Percentiles rank a stretch among this genome's conserved stretches.
Evolutionary conservation across 1,140 invertebrate genomes (phyloP).

Genomic region (Drosophila orosa): DNA sequence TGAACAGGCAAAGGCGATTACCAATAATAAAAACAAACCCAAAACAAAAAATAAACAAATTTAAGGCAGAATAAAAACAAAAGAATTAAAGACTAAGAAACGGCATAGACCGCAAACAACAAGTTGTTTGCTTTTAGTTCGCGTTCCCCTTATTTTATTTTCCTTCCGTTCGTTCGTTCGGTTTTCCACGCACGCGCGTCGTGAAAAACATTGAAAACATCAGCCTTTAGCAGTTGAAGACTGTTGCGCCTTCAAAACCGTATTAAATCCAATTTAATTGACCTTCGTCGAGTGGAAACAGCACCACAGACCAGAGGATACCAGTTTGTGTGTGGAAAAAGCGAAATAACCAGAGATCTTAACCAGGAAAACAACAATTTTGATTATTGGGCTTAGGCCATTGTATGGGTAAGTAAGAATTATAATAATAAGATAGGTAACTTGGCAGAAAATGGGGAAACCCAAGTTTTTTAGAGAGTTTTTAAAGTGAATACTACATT

Average conservation of each 20-base stretch:
- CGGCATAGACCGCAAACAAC: slow-evolving; percentile 32
- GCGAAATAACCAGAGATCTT: slow-evolving; percentile 31
- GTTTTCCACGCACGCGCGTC: slow-evolving; percentile 38
- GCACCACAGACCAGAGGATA: slow-evolving; percentile 8
- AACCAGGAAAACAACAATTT: slow-evolving; percentile 60
- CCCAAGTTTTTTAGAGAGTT: accelerated
- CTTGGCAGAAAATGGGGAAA: neutral
- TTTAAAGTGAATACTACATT: neutral
- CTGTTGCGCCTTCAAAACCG: slow-evolving; percentile 21
- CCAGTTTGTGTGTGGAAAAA: slow-evolving; percentile 37
- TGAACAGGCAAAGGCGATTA: slow-evolving; percentile 77
- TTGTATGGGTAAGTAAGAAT: slow-evolving; percentile 82
- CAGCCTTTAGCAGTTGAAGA: slow-evolving; percentile 45
- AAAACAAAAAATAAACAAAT: slow-evolving; percentile 19
- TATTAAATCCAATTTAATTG: neutral
- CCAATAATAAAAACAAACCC: slow-evolving; percentile 11
- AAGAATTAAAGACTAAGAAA: slow-evolving; percentile 28
- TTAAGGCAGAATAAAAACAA: neutral
- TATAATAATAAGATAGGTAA: neutral
- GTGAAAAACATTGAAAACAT: slow-evolving; percentile 23
- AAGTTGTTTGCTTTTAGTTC: slow-evolving; percentile 78
- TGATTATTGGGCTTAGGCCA: slow-evolving; percentile 83
- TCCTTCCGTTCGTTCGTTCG: slow-evolving; percentile 69
- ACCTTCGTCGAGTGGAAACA: slow-evolving; percentile 21
- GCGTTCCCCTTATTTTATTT: slow-evolving; percentile 73